Evolutionary conservation across 1,140 invertebrate species (phyloP).

Genomic region (Andrena cerasifolii): DNA sequence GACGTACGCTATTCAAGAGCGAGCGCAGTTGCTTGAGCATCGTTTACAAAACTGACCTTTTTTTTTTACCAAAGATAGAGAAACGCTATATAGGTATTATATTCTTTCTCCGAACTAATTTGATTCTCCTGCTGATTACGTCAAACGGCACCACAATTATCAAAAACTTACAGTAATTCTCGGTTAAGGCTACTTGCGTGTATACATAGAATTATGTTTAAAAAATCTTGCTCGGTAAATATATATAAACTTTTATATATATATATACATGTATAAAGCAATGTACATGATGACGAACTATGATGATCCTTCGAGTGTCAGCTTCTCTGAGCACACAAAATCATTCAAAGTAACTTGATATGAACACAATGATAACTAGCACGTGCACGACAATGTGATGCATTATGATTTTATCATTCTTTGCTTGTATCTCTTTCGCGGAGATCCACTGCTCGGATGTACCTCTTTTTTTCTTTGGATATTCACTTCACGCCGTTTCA

Average conservation of each 20-base stretch:
- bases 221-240: slow-evolving; percentile 46
- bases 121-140: slow-evolving; percentile 42
- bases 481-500: slow-evolving; percentile 49
- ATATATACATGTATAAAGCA: slow-evolving; percentile 25
- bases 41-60: slow-evolving; percentile 51
- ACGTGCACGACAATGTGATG: slow-evolving; percentile 21
- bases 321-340: slow-evolving; percentile 27
- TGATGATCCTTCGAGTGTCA: slow-evolving; percentile 21
- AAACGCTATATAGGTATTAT: slow-evolving; percentile 20
- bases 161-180: slow-evolving; percentile 58
- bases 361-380: slow-evolving; percentile 58
- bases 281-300: slow-evolving; percentile 22
- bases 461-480: slow-evolving; percentile 13
- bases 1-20: slow-evolving; percentile 17
- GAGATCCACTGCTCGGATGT: slow-evolving; percentile 26
- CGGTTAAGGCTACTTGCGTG: slow-evolving; percentile 52
- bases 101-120: slow-evolving; percentile 25
- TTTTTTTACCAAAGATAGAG: slow-evolving; percentile 14
- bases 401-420: slow-evolving; percentile 55
- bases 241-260: slow-evolving; percentile 33
- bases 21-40: slow-evolving; percentile 53
- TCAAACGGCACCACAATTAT: slow-evolving; percentile 48
- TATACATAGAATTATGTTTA: slow-evolving; percentile 46
- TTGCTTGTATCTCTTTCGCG: slow-evolving; percentile 51
- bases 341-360: slow-evolving; percentile 51